Conservation (phyloP, 2,113 vertebrate genomes). For the Pelusios castaneus region DNA sequence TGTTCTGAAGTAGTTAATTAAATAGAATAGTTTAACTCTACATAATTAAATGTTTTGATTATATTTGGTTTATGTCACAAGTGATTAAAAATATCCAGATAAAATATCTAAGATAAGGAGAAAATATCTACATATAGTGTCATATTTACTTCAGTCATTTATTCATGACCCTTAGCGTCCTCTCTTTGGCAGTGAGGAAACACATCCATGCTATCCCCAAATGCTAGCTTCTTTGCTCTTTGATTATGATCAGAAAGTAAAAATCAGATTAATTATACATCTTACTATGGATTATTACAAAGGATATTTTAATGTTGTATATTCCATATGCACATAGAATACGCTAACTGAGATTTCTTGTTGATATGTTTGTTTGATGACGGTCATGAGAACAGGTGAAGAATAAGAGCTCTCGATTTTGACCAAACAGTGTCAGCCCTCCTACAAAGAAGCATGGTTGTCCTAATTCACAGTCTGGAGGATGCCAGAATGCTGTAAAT, state of each 20-base stretch:
- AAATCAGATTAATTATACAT: background rate
- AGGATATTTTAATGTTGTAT: background rate
- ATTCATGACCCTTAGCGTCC: background rate
- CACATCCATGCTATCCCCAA: background rate
- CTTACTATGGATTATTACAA: background rate
- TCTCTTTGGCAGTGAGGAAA: background rate
- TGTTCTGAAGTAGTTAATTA: accelerated
- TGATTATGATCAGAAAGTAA: background rate
- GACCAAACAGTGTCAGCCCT: background rate
- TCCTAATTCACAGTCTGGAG: background rate
- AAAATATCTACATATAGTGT: background rate
- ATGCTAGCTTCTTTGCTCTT: background rate
- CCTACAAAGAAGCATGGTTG: background rate
- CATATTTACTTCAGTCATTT: background rate
- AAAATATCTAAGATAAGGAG: background rate
- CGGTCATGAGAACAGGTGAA: background rate
- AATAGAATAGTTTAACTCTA: background rate
- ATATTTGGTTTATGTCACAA: background rate
- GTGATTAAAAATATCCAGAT: background rate
- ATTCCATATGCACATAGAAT: background rate
- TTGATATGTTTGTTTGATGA: background rate
- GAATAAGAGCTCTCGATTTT: background rate
- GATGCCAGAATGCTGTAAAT: background rate
- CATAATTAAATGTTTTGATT: background rate
- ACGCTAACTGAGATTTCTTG: background rate